Evolutionary conservation across 2,113 vertebrate genomes (phyloP).

Genomic region (Cololabis saira): DNA sequence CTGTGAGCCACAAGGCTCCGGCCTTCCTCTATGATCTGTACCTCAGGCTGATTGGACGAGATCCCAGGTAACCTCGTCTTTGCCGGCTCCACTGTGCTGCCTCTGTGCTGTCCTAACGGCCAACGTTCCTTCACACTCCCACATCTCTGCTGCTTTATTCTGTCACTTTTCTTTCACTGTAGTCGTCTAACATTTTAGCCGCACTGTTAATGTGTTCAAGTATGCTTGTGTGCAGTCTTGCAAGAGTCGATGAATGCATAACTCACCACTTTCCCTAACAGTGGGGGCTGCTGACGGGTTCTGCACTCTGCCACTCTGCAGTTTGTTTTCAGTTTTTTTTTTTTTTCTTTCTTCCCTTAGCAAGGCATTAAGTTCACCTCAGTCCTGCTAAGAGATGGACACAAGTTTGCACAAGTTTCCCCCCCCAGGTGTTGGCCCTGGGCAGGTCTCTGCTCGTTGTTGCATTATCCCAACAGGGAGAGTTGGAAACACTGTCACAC

Average conservation of each 20-base stretch:
- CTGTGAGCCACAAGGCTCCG: conserved; percentile 99
- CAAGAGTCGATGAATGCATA: conserved; percentile 64
- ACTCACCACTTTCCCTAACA: conserved; percentile 44
- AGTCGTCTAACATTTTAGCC: conserved; percentile 33
- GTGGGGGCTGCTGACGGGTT: conserved; percentile 52
- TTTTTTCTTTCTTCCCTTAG: conserved; percentile 15
- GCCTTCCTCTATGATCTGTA: conserved; percentile 99
- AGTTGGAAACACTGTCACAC: conserved; percentile 4
- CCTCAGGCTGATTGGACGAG: conserved; percentile 99
- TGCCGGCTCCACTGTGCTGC: conserved; percentile 35
- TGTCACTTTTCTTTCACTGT: conserved; percentile 34
- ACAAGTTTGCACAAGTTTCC: neutral
- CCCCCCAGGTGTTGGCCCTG: conserved; percentile 9
- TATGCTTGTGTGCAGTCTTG: conserved; percentile 55
- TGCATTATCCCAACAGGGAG: neutral
- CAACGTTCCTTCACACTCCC: neutral
- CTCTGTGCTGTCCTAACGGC: conserved; percentile 32
- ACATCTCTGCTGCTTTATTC: conserved; percentile 55
- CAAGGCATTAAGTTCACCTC: conserved; percentile 30
- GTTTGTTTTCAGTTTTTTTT: conserved; percentile 27
- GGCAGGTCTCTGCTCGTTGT: conserved; percentile 1
- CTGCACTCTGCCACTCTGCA: conserved; percentile 64
- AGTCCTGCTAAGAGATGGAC: conserved; percentile 14
- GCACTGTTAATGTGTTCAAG: conserved; percentile 35
- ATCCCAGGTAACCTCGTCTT: conserved; percentile 95